Base-by-base conservation (phyloP, 2,888 invertebrate genomes). In the Lapara coniferarum region DNA sequence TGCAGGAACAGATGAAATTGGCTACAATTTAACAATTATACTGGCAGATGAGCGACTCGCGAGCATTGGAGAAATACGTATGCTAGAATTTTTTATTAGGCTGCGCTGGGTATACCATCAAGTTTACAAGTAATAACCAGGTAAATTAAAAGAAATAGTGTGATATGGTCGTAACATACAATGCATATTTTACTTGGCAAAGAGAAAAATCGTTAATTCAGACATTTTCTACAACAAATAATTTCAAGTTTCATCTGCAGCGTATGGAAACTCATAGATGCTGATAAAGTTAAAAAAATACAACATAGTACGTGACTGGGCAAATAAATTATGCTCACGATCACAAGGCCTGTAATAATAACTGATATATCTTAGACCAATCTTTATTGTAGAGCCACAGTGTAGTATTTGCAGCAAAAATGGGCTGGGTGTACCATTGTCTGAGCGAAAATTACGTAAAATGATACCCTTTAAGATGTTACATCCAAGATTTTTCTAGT, bases 221-320 rank as follows among this genome's bases (percentile, higher is more conserved):
- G n/a, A 52, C 12, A 55, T 19, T 19, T 55, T 55, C 19, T 19
- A 19, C 0, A 55, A 55, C 6, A n/a, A 16, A 55, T 10, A 3
- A 37, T 57, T 57, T 57, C 57, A 14, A 13, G 30, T 57, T 57
- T 30, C 30, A 37, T 57, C 14, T 37, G 14, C 57, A 57, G 10
- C 57, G 5, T 57, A 37, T 49, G 14, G 46, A 63, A 63, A 63
- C 63, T 12, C 46, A 63, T 30, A 25, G 57, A 19, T 56, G 19
- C 46, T 59, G 44, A 59, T 59, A 53, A 53, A 37, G 25, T 16
- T 46, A 10, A 59, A 10, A 10, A 59, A 46, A 10, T 46, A 58
- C 37, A 63, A 63, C 46, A 49, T 12, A 63, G 49, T 49, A 63
- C 46, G 63, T 63, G 63, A 63, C 63, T 63, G 19, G 49, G 59